Evolutionary conservation across 2,888 invertebrate genomes (phyloP), one percentile per base, ranked within the genome.

Genomic region (Icerya purchasi): DNA sequence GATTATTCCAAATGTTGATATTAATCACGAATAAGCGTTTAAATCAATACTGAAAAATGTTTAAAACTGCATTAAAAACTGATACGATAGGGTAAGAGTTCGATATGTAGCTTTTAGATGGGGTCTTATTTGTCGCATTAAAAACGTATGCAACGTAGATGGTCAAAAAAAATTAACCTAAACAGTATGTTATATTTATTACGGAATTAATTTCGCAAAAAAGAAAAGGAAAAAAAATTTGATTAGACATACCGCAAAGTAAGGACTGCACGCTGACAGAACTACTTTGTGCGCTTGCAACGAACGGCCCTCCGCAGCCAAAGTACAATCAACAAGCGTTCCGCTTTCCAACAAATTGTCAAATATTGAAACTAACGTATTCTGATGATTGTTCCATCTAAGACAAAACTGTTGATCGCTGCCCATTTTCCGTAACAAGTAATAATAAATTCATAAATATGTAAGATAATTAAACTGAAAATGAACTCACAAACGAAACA

Each of bases 371-470:
- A 90, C 85, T 72, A 91, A 76, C 67, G 90, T 90, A 69, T 86
- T 86, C 75, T 90, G 89, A 76, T 91, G 90, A 76, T 90, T 90
- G 77, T 91, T 91, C 90, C 90, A 91, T 72, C 89, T 78, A 70
- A 91, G 76, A 75, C 90, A 90, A 75, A 89, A 91, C 77, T 90
- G 89, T 76, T 89, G 89, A 75, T 89, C 88, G 57, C 60, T 60
- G 56, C 56, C 60, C 60, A 60, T 60, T 36, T 36, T 36, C 36
- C 5, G 8, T 36, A 36, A 8, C 8, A 36, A 36, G n/a, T n/a
- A n/a, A n/a, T n/a, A n/a, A 36, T 36, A 14, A 36, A 36, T 36
- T 36, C 36, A 36, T 36, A 36, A 36, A 36, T 36, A 36, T 8
- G 14, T 8, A 36, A 8, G 5, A 8, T 36, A 36, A 36, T 36